Conservation (phyloP, 2,888 invertebrate genomes). For the Hydriomena furcata region DNA sequence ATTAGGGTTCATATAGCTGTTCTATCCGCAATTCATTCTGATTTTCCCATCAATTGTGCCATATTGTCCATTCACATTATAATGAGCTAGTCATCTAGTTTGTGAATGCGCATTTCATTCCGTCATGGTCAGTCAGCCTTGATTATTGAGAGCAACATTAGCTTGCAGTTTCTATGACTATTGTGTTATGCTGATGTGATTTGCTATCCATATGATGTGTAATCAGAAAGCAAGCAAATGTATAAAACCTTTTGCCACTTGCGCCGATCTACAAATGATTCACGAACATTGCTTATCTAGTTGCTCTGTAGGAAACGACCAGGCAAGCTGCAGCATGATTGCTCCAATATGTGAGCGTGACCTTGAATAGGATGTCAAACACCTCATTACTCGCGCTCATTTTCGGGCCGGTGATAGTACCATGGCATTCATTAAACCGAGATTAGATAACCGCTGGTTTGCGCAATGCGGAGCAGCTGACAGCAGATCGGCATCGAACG, state of each 20-base stretch:
- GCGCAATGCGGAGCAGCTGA: constrained; percentile 72
- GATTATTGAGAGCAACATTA: constrained; percentile 34
- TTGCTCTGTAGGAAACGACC: constrained; percentile 1
- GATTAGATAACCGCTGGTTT: constrained; percentile 73
- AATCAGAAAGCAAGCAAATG: too few species aligned
- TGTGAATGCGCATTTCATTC: constrained; percentile 33
- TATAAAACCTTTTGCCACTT: too few species aligned
- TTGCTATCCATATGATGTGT: constrained; percentile 4
- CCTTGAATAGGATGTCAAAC: constrained; percentile 15
- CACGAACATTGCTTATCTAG: too few species aligned
- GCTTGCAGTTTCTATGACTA: constrained; percentile 23
- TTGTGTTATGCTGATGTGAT: constrained; percentile 25
- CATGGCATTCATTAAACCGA: constrained; percentile 71
- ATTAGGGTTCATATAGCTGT: constrained; percentile 10
- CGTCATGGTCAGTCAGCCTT: constrained; percentile 32
- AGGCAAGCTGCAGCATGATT: neutral
- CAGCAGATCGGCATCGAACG: constrained; percentile 74
- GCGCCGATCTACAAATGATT: too few species aligned
- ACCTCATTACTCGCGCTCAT: constrained; percentile 21
- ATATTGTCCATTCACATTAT: constrained; percentile 39
- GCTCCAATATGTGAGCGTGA: neutral
- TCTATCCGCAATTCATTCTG: constrained; percentile 24
- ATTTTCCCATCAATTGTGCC: constrained; percentile 38
- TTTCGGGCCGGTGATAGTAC: constrained; percentile 52
- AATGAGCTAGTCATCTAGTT: constrained; percentile 34